Evolutionary conservation across 2,797 vertebrate genomes (phyloP).

Genomic region (Karalla daura): DNA sequence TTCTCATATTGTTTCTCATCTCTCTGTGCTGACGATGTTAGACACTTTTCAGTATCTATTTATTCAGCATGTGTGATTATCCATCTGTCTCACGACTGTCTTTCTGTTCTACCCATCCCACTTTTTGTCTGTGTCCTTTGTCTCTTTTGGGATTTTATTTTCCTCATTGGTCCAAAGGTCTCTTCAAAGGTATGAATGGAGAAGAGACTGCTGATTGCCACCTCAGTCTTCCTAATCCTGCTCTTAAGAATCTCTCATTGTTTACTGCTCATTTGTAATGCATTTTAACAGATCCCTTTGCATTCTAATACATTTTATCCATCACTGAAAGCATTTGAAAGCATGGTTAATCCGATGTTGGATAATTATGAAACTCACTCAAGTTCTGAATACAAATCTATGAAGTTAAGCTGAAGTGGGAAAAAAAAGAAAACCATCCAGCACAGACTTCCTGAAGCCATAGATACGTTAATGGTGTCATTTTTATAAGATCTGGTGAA

Average conservation of each 20-base stretch:
- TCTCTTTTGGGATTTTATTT: slow-evolving; percentile 62
- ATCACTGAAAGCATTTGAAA: neutral
- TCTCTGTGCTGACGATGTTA: neutral
- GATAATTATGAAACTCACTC: neutral
- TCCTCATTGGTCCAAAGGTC: slow-evolving; percentile 82
- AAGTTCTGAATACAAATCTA: neutral
- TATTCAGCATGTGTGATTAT: slow-evolving; percentile 29
- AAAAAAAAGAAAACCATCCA: neutral
- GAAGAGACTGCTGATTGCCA: slow-evolving; percentile 18
- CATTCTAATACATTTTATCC: neutral
- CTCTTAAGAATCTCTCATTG: neutral
- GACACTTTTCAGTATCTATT: slow-evolving; percentile 22
- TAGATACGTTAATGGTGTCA: neutral
- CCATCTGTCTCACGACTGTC: slow-evolving; percentile 59
- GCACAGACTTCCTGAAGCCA: neutral
- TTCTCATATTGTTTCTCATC: slow-evolving; percentile 1
- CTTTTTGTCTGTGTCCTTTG: slow-evolving; percentile 77
- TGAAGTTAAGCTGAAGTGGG: neutral
- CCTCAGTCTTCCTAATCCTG: slow-evolving; percentile 27
- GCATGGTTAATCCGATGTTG: neutral
- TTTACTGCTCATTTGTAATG: slow-evolving; percentile 33
- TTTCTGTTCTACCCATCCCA: slow-evolving; percentile 73
- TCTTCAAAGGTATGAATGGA: slow-evolving; percentile 85
- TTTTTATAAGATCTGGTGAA: slow-evolving; percentile 1
- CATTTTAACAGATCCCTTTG: slow-evolving; percentile 55